Conservation (phyloP, 2,797 vertebrate genomes). For the Limosa lapponica region DNA sequence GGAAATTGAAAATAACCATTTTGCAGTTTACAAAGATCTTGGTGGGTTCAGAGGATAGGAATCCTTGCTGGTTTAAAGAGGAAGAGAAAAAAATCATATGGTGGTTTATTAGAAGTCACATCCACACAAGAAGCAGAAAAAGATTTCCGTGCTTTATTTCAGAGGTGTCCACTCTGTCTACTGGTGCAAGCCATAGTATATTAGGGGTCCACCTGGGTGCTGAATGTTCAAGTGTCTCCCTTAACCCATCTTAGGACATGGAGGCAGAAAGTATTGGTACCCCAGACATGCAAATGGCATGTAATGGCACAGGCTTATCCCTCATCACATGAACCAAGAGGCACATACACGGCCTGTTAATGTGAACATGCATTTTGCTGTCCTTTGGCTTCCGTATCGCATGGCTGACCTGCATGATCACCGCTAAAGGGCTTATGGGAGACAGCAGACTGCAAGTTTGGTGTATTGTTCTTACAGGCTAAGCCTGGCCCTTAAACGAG, state of each 20-base stretch:
- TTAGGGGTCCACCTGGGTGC: background rate
- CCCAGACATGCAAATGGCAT: background rate
- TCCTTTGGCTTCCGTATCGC: fast-evolving
- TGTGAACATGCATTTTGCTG: fast-evolving
- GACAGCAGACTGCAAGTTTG: background rate
- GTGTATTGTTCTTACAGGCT: background rate
- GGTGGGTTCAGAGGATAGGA: background rate
- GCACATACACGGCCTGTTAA: fast-evolving
- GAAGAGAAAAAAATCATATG: background rate
- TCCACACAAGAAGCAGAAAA: background rate
- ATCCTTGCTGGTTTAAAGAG: background rate
- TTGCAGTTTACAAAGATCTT: background rate
- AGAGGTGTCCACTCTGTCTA: background rate
- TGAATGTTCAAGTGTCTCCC: background rate
- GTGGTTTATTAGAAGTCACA: background rate
- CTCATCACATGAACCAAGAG: background rate
- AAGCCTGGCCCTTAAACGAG: background rate
- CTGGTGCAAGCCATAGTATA: background rate
- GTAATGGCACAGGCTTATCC: background rate
- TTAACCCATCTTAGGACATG: background rate
- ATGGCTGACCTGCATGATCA: background rate
- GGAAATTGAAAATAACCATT: background rate
- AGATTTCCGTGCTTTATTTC: background rate
- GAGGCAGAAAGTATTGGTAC: background rate
- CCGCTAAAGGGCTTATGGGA: background rate